Conservation (phyloP, 2,797 vertebrate genomes). For the Cirrhinus molitorella region DNA sequence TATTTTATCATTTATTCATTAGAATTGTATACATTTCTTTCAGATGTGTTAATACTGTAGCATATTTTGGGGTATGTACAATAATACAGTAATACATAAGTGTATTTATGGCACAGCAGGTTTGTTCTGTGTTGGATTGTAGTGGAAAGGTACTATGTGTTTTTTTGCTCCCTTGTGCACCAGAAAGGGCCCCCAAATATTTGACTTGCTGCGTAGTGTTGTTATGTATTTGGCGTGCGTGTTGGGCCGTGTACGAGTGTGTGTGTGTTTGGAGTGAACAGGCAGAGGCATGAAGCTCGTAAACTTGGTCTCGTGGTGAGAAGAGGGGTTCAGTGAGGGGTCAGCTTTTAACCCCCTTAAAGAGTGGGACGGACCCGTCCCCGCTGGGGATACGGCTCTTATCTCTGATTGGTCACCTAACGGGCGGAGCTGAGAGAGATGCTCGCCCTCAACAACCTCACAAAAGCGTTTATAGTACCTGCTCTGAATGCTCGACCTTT, state of each 20-base stretch:
- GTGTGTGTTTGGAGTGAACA: constrained; percentile 56
- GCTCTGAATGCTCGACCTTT: neutral
- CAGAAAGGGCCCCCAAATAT: constrained; percentile 50
- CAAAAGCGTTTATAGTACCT: constrained; percentile 4
- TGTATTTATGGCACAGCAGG: neutral
- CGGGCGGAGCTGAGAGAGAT: constrained; percentile 45
- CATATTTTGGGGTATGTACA: neutral
- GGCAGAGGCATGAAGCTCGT: constrained; percentile 60
- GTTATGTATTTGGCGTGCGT: constrained; percentile 42
- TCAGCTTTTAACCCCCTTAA: constrained; percentile 58
- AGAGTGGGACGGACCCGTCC: constrained; percentile 45
- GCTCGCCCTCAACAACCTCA: constrained; percentile 24
- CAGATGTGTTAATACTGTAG: neutral
- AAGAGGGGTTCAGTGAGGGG: constrained; percentile 62
- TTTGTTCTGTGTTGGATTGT: constrained; percentile 6
- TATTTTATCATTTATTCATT: neutral
- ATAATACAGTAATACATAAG: neutral
- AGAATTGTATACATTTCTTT: neutral
- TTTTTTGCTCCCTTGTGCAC: constrained; percentile 41
- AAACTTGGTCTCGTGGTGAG: constrained; percentile 66
- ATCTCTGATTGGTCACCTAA: constrained; percentile 54
- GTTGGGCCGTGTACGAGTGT: constrained; percentile 12
- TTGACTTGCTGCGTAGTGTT: constrained; percentile 45
- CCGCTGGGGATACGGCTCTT: constrained; percentile 41
- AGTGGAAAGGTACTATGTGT: constrained; percentile 25